Evolutionary conservation across 2,797 vertebrate species (phyloP).

Genomic region (Lagothrix lagotricha): DNA sequence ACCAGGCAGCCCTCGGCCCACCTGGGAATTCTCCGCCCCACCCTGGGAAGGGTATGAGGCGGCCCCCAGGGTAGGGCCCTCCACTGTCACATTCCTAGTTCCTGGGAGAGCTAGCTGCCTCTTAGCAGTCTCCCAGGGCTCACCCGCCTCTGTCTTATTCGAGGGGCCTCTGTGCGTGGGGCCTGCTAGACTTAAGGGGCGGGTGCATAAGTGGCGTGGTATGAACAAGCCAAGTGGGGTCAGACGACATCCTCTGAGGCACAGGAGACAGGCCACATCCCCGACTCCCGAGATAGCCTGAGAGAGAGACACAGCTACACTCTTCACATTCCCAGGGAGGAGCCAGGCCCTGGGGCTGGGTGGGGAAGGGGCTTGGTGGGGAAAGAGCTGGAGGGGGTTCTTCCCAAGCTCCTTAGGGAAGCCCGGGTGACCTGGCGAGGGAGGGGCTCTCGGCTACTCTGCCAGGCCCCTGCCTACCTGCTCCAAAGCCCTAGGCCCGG

Average conservation of each 20-base stretch:
- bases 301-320: too few species aligned
- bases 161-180: accelerated
- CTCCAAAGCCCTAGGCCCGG: not conserved
- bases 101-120: not conserved
- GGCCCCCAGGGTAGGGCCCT: accelerated
- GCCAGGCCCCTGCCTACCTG: not conserved
- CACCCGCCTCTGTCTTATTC: accelerated
- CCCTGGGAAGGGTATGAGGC: not conserved
- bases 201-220: accelerated
- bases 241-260: not conserved
- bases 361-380: accelerated
- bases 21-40: accelerated
- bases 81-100: accelerated
- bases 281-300: accelerated
- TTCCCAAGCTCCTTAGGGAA: not conserved
- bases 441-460: accelerated
- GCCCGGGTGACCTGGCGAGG: accelerated
- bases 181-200: not conserved
- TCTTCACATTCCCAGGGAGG: not conserved
- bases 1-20: not conserved
- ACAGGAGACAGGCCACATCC: too few species aligned
- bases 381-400: not conserved
- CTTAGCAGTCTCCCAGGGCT: not conserved
- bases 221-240: accelerated
- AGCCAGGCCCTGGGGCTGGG: not conserved